Conservation (phyloP, 35 echinoderm and acorn worm genomes). For the Apostichopus californicus region DNA sequence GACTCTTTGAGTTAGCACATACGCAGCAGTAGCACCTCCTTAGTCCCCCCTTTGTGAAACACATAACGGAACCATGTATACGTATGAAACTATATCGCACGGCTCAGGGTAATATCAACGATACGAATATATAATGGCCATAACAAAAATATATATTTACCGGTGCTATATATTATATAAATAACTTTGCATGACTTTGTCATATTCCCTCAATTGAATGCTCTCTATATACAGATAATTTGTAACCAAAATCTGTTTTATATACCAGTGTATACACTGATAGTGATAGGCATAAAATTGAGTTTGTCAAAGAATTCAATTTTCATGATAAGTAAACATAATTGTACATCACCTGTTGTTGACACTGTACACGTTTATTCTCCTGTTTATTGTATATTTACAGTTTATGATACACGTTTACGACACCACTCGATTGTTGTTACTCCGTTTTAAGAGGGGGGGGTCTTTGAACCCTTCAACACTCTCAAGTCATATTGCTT, state of each 20-base stretch:
- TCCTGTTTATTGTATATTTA: conserved; percentile 30
- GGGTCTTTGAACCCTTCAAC: neutral
- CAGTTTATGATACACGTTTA: conserved; percentile 10
- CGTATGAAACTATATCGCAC: too few species aligned
- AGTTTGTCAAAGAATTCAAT: conserved; percentile 41
- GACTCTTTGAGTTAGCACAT: too few species aligned
- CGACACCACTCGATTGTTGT: neutral
- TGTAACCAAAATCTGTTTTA: neutral
- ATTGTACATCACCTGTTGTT: conserved; percentile 42
- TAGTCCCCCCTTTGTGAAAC: too few species aligned
- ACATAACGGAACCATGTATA: too few species aligned
- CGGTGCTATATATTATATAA: too few species aligned
- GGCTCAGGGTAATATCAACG: too few species aligned
- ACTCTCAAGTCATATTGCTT: neutral
- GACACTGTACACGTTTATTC: conserved; percentile 7
- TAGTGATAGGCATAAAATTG: neutral
- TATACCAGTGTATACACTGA: neutral
- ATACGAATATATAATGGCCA: too few species aligned
- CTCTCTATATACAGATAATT: neutral
- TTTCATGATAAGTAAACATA: conserved; percentile 31
- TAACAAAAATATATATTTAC: too few species aligned
- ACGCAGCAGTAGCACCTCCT: too few species aligned
- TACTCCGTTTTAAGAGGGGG: neutral
- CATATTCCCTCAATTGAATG: neutral
- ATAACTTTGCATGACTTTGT: neutral